These are phyloP conservation scores for Agrotis puta DNA, from an alignment of 2,888 invertebrate genomes.

Conservation along the genomic window DNA sequence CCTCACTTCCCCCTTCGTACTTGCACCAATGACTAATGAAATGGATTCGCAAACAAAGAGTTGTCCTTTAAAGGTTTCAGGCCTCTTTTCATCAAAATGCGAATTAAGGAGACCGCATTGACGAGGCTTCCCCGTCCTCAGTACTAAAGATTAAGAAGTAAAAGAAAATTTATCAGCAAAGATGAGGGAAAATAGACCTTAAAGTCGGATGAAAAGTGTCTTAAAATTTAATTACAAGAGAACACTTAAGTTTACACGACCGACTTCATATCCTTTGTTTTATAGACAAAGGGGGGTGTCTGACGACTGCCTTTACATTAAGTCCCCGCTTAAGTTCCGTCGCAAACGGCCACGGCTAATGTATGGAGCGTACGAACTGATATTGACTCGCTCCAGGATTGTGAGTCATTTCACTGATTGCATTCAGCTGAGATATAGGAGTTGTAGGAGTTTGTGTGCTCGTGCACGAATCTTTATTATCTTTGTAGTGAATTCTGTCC, in stretches of 20 bases:
- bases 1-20: constrained; percentile 8
- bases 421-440: constrained; percentile 31
- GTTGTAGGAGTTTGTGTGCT: background rate
- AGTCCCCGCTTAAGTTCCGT: constrained; percentile 60
- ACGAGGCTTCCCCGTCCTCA: constrained; percentile 7
- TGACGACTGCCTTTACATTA: constrained; percentile 67
- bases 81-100: constrained; percentile 37
- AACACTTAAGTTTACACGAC: constrained; percentile 75
- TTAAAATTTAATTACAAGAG: constrained; percentile 75
- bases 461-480: background rate
- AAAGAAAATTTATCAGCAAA: constrained; percentile 46
- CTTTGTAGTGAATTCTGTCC: background rate
- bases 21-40: constrained; percentile 59
- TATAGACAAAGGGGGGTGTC: constrained; percentile 68
- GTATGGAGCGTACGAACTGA: constrained; percentile 53
- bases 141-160: constrained; percentile 38
- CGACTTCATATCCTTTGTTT: constrained; percentile 73
- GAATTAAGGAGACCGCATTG: constrained; percentile 32
- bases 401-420: constrained; percentile 50
- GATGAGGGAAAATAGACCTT: constrained; percentile 46
- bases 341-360: constrained; percentile 62
- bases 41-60: constrained; percentile 49
- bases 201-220: constrained; percentile 67
- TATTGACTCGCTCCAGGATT: constrained; percentile 56
- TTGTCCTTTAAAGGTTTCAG: constrained; percentile 33